These are phyloP conservation scores for Petrolisthes manimaculis DNA, from an alignment of 2,888 invertebrate species.

Conservation along the genomic window DNA sequence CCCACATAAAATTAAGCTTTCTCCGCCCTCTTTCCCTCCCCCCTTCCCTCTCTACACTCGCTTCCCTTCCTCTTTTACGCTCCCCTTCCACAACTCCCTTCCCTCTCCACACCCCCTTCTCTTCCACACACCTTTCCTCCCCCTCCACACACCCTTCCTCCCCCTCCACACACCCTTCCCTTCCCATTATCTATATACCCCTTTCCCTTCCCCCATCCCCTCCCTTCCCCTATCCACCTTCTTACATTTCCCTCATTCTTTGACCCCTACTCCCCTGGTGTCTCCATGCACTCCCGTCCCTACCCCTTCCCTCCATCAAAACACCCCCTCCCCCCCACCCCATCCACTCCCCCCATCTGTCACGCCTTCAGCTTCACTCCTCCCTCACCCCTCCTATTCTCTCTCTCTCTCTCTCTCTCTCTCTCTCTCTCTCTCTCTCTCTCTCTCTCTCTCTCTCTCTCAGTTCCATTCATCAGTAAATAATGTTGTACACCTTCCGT, in stretches of 20 bases:
- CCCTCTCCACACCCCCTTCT: too few species aligned
- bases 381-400: background rate
- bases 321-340: too few species aligned
- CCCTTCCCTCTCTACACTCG: background rate
- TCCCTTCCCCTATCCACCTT: background rate
- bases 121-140: too few species aligned
- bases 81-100: too few species aligned
- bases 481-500: too few species aligned
- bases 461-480: background rate
- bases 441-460: background rate
- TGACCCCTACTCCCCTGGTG: background rate
- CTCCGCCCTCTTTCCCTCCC: background rate
- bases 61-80: background rate
- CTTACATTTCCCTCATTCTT: background rate
- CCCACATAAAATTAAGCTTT: background rate
- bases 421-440: background rate
- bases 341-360: background rate
- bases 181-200: too few species aligned
- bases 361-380: background rate
- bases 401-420: background rate
- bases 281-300: background rate
- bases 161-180: too few species aligned
- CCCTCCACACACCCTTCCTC: too few species aligned
- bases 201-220: background rate
- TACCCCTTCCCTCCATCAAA: background rate